A percentile compares a stretch with the other conserved stretches of the same genome.
These are phyloP conservation scores for Pseudopleuronectes americanus DNA, from an alignment of 2,797 vertebrate genomes.

Conservation along the genomic window DNA sequence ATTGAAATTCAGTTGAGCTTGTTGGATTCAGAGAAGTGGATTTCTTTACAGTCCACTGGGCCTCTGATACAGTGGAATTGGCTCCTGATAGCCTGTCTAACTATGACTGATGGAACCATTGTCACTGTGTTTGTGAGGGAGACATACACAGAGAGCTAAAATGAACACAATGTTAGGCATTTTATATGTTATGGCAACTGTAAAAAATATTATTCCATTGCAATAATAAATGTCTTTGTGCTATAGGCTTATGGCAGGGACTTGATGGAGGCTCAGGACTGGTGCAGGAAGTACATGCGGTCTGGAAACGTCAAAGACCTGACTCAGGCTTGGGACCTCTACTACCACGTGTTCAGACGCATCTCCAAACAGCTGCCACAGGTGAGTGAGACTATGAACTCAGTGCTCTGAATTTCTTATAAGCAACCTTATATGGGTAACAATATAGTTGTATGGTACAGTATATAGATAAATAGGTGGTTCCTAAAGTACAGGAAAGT, in stretches of 20 bases:
- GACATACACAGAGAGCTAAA: background rate
- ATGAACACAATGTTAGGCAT: too few species aligned
- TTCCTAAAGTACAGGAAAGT: too few species aligned
- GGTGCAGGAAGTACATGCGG: conserved; percentile 99
- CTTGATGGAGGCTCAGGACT: conserved; percentile 99
- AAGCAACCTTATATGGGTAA: background rate
- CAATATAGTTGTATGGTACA: too few species aligned
- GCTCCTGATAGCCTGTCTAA: background rate
- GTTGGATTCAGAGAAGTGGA: background rate
- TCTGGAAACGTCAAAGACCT: conserved; percentile 98
- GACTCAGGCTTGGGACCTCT: conserved; percentile 99
- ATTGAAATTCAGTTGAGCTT: background rate
- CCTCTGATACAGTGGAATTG: background rate
- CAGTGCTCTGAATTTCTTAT: background rate
- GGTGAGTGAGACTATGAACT: conserved; percentile 73
- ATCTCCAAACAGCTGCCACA: conserved; percentile 99
- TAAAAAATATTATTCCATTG: background rate
- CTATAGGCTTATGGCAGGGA: conserved; percentile 95
- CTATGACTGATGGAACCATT: background rate
- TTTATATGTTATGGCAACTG: too few species aligned
- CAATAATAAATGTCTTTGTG: conserved; percentile 9
- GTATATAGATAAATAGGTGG: too few species aligned
- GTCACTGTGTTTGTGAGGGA: background rate
- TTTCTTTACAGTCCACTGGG: background rate
- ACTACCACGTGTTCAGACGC: conserved; percentile 97